Percentiles rank a stretch among this genome's conserved stretches.
phyloP scores from a whole-genome alignment of 35 echinoderm and acorn worm genomes.

The Lytechinus variegatus region DNA sequence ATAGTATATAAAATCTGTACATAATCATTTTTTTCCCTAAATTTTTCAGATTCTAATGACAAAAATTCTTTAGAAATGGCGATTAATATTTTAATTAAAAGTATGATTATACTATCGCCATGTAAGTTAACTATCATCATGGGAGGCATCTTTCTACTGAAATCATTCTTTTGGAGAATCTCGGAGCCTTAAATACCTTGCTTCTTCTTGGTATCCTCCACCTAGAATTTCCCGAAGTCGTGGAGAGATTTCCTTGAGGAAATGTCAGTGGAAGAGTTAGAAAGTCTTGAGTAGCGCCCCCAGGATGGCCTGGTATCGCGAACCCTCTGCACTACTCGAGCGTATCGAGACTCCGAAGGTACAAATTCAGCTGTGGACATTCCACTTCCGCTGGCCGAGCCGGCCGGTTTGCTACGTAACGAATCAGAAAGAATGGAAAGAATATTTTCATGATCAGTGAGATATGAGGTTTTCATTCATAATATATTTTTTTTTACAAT shows the following conservation, averaged over 20 bases:
- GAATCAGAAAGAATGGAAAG: neutral
- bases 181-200: too few species aligned
- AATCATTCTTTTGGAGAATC: too few species aligned
- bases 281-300: conserved; percentile 45
- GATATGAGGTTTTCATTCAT: too few species aligned
- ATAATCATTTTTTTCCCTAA: neutral
- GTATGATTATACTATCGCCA: too few species aligned
- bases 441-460: neutral
- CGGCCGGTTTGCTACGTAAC: neutral
- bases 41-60: too few species aligned
- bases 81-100: too few species aligned
- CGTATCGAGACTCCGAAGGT: conserved; percentile 8
- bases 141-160: too few species aligned
- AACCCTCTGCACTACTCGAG: conserved; percentile 29
- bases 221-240: conserved; percentile 38
- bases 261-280: neutral
- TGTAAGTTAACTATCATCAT: too few species aligned
- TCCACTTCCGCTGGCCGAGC: neutral
- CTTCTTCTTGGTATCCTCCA: neutral
- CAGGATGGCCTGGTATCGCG: conserved; percentile 32
- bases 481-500: too few species aligned
- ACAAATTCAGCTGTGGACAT: neutral
- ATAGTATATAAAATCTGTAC: neutral
- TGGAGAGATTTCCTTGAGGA: neutral
- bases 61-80: too few species aligned